Base-by-base conservation (phyloP, 2,797 vertebrate genomes). In the Tarsius wallacei region DNA sequence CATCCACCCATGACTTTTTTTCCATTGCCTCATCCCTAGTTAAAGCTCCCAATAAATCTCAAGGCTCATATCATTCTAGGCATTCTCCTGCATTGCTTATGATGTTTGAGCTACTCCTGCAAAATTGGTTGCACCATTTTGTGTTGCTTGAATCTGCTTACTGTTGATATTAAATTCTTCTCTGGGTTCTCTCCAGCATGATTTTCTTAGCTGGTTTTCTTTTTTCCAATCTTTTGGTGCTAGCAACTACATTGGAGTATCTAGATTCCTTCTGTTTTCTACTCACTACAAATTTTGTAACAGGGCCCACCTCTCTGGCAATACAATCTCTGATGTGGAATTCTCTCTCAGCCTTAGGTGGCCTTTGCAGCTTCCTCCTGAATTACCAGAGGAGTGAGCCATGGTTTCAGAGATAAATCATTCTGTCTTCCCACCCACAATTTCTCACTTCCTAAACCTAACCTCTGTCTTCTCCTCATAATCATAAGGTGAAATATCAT, bases 401-500 rank as follows among this genome's bases (percentile, higher is more conserved):
- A 24, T 63, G 28, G 12, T 94, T 33, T 77, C 64, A 80, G 63
- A 71, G 8, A 61, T 61, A 71, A 24, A 55, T 86, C 21, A 21
- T 76, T 93, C 13, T 51, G 3, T 87, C 24, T 73, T 74, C 11
- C 87, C 63, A 70, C 17, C 24, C 11, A 55, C 12, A 81, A n/a
- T 16, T 17, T 36, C 7, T 22, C 49, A 53, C 24, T 13, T 55
- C 70, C 21, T 47, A 90, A 94, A 87, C 14, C 31, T 92, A 85
- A 91, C 28, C 49, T 93, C 36, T 66, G 21, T 77, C 33, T 92
- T 66, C 31, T 95, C 17, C 92, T 91, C 68, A 36, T 74, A 57
- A 90, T 83, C 22, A 66, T 57, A 91, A 76, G 22, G n/a, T 71
- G 26, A 7, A 70, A 78, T 51, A 94, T 90, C 36, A 21, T 83